Evolutionary conservation across 2,888 invertebrate genomes (phyloP), one percentile per base, ranked within the genome.

Genomic region (Blastobasis adustella): DNA sequence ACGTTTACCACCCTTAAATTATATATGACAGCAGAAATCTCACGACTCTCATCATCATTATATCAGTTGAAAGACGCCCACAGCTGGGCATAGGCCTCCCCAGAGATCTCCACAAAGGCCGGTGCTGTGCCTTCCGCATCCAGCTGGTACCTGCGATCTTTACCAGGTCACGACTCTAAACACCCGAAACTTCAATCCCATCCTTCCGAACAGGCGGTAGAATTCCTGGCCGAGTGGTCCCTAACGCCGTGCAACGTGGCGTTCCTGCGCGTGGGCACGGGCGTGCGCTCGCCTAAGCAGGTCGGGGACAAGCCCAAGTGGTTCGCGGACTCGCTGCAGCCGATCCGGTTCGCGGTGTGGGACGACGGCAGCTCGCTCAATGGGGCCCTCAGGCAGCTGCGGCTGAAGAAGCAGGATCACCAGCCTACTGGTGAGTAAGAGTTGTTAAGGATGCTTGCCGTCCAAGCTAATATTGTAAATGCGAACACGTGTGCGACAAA

Each of bases 241-340:
- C 88, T 99, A 8, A 97, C 98, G 1, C 99, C 99, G 0, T 96
- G 94, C 66, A 99, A 99, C 85, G 98, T 99, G 54, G 98, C 99
- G 4, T 99, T 98, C 75, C 92, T 98, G 46, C 92, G 99, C 5
- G 97, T 99, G 0, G 99, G 99, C 72, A 99, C 98, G 0, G 99
- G 99, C 38, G 93, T 98, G 10, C 94, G 95, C 71, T 98, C 98
- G 82, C 98, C 99, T 0, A 91, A 94, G 10, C 95, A 97, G 76
- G 95, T 99, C 53, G 99, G 99, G 37, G 99, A 99, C 83, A 99
- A 99, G 80, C 91, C 96, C 23, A 98, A 98, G 79, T 99, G 99
- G 99, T 99, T 95, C 79, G 93, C 96, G 4, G 94, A 95, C 60
- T 90, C 92, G 8, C 88, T 99, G 57, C 97, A 97, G 62, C 95